phyloP scores from a whole-genome alignment of 2,797 vertebrate species.

The Poliocrania exsul region DNA sequence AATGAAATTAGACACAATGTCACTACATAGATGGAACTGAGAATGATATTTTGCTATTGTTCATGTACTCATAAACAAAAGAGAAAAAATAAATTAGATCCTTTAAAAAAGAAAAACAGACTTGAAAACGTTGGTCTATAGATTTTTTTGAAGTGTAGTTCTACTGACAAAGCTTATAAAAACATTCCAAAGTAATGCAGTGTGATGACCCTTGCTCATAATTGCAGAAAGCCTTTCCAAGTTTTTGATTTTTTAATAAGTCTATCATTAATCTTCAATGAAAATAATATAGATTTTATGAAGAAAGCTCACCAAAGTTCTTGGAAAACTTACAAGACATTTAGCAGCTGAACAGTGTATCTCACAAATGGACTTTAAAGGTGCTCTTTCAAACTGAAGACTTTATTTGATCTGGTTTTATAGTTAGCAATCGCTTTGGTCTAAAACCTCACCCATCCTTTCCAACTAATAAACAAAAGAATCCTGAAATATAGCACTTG shows the following conservation, averaged over 20 bases:
- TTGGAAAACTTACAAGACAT: conserved; percentile 70
- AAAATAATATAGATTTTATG: conserved; percentile 72
- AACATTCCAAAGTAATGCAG: conserved; percentile 61
- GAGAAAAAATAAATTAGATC: background rate
- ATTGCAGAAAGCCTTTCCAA: conserved; percentile 59
- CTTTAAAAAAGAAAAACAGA: conserved; percentile 63
- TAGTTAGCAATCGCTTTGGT: conserved; percentile 66
- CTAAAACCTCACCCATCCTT: conserved; percentile 64
- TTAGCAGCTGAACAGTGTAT: conserved; percentile 74
- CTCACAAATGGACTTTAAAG: conserved; percentile 72
- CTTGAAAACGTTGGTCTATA: conserved; percentile 35
- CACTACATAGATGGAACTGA: background rate
- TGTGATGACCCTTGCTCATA: conserved; percentile 65
- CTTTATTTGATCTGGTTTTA: conserved; percentile 75
- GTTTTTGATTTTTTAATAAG: conserved; percentile 68
- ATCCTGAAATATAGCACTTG: conserved; percentile 46
- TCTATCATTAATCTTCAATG: conserved; percentile 60
- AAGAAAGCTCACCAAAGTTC: conserved; percentile 65
- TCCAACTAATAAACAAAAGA: conserved; percentile 69
- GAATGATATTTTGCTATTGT: background rate
- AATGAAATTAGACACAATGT: background rate
- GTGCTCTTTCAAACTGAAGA: conserved; percentile 67
- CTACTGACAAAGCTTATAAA: conserved; percentile 67
- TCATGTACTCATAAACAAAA: background rate
- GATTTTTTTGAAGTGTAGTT: conserved; percentile 19